Evolutionary conservation across 2,888 invertebrate genomes (phyloP).

Genomic region (Mechanitis messenoides): DNA sequence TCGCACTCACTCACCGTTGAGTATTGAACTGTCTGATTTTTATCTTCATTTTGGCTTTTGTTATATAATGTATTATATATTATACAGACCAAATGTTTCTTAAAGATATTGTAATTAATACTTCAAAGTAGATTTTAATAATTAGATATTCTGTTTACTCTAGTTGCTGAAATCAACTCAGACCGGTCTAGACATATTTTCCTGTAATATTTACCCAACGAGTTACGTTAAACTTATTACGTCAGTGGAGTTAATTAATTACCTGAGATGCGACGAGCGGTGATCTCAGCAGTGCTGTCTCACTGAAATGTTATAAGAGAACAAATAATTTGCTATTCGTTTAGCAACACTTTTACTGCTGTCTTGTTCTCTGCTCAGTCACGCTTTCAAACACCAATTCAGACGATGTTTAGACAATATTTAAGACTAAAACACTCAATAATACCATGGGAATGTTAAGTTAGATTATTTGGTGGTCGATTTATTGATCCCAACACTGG

Average conservation of each 20-base stretch:
- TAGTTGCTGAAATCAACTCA: too few relatives aligned
- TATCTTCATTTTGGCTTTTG: too few relatives aligned
- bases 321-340: slow-evolving; percentile 28
- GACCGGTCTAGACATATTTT: too few relatives aligned
- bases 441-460: slow-evolving; percentile 12
- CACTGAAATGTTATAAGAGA: slow-evolving; percentile 17
- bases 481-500: slow-evolving; percentile 4
- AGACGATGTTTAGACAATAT: slow-evolving; percentile 16
- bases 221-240: neutral
- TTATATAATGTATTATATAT: too few relatives aligned
- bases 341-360: slow-evolving; percentile 52
- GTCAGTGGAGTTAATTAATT: neutral
- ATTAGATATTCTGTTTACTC: too few relatives aligned
- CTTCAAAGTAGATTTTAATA: too few relatives aligned
- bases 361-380: slow-evolving; percentile 38
- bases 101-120: too few relatives aligned
- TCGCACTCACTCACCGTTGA: too few relatives aligned
- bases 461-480: neutral
- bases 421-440: slow-evolving; percentile 6
- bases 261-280: neutral
- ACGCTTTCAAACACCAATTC: slow-evolving; percentile 52
- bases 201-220: too few relatives aligned
- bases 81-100: too few relatives aligned
- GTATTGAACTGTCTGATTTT: too few relatives aligned
- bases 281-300: slow-evolving; percentile 18